phyloP scores from a whole-genome alignment of 2,797 vertebrate species.

The Morus bassanus region DNA sequence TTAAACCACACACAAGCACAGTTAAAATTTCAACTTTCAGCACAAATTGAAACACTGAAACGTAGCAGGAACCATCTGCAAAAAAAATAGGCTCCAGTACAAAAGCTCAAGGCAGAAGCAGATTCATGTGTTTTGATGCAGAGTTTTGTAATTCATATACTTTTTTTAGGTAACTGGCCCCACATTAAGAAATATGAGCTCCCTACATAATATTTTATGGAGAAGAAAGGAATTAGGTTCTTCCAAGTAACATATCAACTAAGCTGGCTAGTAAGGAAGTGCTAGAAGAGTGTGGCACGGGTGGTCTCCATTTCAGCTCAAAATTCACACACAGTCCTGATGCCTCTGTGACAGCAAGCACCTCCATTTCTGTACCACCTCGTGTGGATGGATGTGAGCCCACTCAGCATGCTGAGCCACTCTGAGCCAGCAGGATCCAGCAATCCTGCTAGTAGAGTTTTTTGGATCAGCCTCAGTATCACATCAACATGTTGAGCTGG shows the following conservation, averaged over 20 bases:
- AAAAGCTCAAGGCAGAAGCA: background rate
- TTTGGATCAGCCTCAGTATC: background rate
- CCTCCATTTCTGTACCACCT: background rate
- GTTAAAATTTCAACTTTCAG: background rate
- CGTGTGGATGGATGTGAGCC: accelerated
- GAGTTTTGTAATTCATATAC: background rate
- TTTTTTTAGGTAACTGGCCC: background rate
- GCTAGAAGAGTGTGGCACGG: background rate
- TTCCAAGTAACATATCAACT: background rate
- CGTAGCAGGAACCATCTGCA: background rate
- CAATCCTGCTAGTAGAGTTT: background rate
- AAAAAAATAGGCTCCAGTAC: background rate
- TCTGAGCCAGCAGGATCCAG: background rate
- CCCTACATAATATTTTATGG: background rate
- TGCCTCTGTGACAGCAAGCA: background rate
- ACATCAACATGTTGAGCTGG: background rate
- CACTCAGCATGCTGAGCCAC: background rate
- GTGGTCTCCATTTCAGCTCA: background rate
- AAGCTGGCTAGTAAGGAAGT: background rate
- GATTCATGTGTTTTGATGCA: background rate
- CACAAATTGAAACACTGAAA: background rate
- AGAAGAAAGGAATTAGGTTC: background rate
- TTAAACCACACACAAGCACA: background rate
- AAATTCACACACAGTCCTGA: background rate
- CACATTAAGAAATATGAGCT: background rate